Evolutionary conservation across 2,113 vertebrate species (phyloP).

Genomic region (Pan troglodytes): NHGRI_mPanTro3-v2.1_pri NC_072402.2:32016501-32017000

Average conservation of each 20-base stretch:
- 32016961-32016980: neutral
- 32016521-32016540: neutral
- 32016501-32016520: neutral
- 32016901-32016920: neutral
- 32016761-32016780: conserved; percentile 40
- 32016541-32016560: neutral
- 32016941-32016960: neutral
- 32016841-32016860: neutral
- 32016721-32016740: neutral
- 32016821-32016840: neutral
- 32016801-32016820: neutral
- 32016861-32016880: neutral
- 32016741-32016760: conserved; percentile 5
- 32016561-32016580: neutral
- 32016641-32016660: neutral
- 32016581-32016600: neutral
- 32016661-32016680: neutral
- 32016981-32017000: conserved; percentile 30
- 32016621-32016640: neutral
- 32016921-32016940: neutral
- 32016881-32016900: neutral
- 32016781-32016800: neutral
- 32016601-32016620: neutral
- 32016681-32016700: neutral
- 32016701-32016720: neutral